Base-by-base conservation (phyloP, 2,888 invertebrate species). In the Zele albiditarsus region DNA sequence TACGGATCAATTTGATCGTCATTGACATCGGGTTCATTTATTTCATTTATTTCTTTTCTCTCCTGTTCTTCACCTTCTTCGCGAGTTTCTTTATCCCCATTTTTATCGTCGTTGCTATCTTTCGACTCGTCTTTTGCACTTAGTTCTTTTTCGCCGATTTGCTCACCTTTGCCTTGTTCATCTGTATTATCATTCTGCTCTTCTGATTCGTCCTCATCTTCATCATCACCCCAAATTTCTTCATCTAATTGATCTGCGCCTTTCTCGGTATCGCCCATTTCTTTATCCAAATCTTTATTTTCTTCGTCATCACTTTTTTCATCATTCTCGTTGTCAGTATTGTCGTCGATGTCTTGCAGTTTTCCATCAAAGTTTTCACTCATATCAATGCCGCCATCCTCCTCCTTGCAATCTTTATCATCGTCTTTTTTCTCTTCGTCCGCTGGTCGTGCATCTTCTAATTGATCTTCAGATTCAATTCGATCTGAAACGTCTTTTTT, bases 221-320 rank as follows among this genome's bases (percentile, higher is more conserved):
- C 94, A 84, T 97, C 97, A 4, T 95, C 95, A 4, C 94, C 95
- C 95, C 95, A 95, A 82, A 95, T 94, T 90, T 95, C 93, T 86
- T 95, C 93, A 83, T 95, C 95, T 23, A 95, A 86, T 79, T 94
- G 94, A 77, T 97, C 96, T 1, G 95, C 95, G n/a, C 93, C 94
- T 83, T 95, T 94, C 78, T 95, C 96, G 0, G 96, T 96, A 75
- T 99, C 97, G 27, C 98, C 99, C 97, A 99, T 98, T 91, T 98
- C 95, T 87, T 98, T 98, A 80, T 98, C 98, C 2, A 95, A 91
- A 81, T 98, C 95, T 25, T 96, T 94, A 78, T 95, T 92, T 33
- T 94, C 93, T 16, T 94, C 92, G 20, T 91, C 90, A 0, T 92
- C 91, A 3, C 94, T 92, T 28, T 80, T 93, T 91, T 94, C 91